Base-by-base conservation (phyloP, 2,888 invertebrate genomes). In the Agapetus fuscipes region DNA sequence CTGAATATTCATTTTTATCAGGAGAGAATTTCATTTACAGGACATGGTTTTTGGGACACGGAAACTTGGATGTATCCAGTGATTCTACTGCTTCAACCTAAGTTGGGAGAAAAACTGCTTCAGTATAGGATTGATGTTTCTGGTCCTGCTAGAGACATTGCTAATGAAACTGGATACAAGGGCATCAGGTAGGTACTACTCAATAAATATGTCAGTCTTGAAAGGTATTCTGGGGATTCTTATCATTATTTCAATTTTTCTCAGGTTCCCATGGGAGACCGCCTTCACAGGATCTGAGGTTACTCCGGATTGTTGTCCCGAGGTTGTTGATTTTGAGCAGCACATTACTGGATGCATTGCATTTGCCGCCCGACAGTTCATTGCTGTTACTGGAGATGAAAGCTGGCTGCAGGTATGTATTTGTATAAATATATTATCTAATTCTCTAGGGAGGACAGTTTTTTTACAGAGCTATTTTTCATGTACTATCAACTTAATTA, bases 1-100 rank as follows among this genome's bases (percentile, higher is more conserved):
- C n/a, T n/a, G n/a, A n/a, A n/a, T n/a, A n/a, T n/a, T n/a, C n/a
- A n/a, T n/a, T n/a, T n/a, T n/a, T n/a, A n/a, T n/a, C n/a, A n/a
- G n/a, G n/a, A n/a, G n/a, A n/a, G n/a, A n/a, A n/a, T n/a, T n/a
- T n/a, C n/a, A n/a, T n/a, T n/a, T n/a, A n/a, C 11, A 45, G 46
- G 64, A 2, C 64, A 64, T 35, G 62, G 56, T 39, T 64, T 64
- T 48, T 64, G 64, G 64, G 64, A 64, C 37, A 63, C 63, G 0
- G 64, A 64, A 51, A 61, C 61, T 27, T 64, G 64, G 64, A 64
- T 64, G 64, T 49, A 61, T 29, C 63, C 64, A 3, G 51, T 52
- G 2, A 54, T 58, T 5, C 52, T 57, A 1, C 55, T 60, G 26
- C 47, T 64, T 3, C 50, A 56, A 11, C 53, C 53, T 2, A 35